Evolutionary conservation across 2,113 vertebrate species (phyloP).

Genomic region (Tragelaphus scriptus): DNA sequence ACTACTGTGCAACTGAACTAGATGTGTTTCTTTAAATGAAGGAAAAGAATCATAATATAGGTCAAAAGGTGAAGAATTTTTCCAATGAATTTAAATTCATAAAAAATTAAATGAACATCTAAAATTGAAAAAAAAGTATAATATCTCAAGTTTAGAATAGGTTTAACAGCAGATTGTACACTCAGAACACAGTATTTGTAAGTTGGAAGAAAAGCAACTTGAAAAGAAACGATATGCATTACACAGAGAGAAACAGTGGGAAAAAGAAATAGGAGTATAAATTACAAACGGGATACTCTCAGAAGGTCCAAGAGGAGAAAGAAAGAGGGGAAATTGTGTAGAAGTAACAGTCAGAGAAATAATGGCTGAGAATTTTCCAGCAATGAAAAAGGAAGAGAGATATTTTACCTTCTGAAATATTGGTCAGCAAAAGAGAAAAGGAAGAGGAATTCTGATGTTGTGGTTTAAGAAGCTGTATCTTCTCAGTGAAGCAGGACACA

Average conservation of each 20-base stretch:
- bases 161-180: neutral
- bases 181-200: neutral
- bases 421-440: neutral
- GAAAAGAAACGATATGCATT: neutral
- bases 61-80: neutral
- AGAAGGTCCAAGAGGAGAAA: neutral
- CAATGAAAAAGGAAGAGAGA: neutral
- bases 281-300: neutral
- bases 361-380: neutral
- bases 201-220: neutral
- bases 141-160: neutral
- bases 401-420: neutral
- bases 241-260: neutral
- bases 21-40: neutral
- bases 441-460: neutral
- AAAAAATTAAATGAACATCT: neutral
- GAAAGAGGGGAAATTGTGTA: neutral
- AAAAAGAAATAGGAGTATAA: neutral
- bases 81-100: neutral
- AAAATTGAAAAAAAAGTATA: neutral
- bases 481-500: neutral
- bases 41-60: neutral
- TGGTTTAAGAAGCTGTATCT: accelerated
- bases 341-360: neutral
- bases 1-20: neutral